A percentile compares a stretch with the other conserved stretches of the same genome.
Conservation (phyloP, 2,797 vertebrate species). For the Erethizon dorsatum region DNA sequence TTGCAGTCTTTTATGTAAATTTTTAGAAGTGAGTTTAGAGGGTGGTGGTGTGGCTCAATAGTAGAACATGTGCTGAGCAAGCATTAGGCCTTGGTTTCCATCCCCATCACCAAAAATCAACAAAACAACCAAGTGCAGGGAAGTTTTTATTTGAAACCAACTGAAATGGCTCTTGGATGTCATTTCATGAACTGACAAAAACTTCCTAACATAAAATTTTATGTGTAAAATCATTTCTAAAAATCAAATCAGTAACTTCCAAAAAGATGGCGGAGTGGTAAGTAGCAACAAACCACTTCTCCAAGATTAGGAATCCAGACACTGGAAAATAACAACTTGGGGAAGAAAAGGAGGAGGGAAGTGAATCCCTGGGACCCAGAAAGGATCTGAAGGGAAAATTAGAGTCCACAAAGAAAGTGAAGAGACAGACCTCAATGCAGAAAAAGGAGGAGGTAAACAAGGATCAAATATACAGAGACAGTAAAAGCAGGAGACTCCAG, state of each 20-base stretch:
- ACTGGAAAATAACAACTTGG: neutral
- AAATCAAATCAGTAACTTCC: neutral
- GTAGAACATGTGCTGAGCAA: neutral
- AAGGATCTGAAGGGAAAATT: neutral
- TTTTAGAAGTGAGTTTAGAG: constrained; percentile 17
- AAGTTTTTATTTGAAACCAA: constrained; percentile 61
- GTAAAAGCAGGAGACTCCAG: neutral
- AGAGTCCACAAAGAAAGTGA: neutral
- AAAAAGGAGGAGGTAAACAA: neutral
- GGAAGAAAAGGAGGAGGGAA: neutral
- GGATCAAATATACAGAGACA: neutral
- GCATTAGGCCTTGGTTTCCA: neutral
- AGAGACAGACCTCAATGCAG: neutral
- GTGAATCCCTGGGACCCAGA: neutral
- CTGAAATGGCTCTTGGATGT: neutral
- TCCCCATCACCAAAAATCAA: neutral
- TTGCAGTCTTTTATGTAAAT: constrained; percentile 29
- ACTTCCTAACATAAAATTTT: constrained; percentile 15
- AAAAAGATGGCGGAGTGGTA: neutral
- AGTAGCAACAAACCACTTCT: neutral
- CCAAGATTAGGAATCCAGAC: neutral
- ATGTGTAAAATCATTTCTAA: constrained; percentile 26
- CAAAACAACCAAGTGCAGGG: neutral
- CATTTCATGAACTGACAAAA: constrained; percentile 3
- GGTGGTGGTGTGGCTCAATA: neutral